Conservation (phyloP, 1,140 invertebrate genomes). For the Leptinotarsa defecta region DNA sequence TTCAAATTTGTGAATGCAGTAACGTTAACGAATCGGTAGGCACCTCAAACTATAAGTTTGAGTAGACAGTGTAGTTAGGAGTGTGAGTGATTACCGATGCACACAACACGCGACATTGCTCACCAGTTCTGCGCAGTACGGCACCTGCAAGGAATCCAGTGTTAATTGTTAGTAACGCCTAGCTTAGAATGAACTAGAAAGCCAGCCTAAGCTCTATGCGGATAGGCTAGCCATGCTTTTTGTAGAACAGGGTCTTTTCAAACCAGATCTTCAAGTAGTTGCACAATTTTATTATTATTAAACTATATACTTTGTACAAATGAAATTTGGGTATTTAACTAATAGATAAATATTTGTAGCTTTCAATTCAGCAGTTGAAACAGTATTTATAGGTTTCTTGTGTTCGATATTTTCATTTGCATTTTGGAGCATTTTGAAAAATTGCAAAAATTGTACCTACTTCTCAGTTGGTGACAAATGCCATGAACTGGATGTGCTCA, state of each 20-base stretch:
- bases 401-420: too few species aligned
- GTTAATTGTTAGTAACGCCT: slow-evolving; percentile 61
- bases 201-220: slow-evolving; percentile 45
- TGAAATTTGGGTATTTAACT: too few species aligned
- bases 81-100: slow-evolving; percentile 77
- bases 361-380: too few species aligned
- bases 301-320: too few species aligned
- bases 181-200: slow-evolving; percentile 45
- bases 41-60: slow-evolving; percentile 18
- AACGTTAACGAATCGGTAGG: slow-evolving; percentile 2
- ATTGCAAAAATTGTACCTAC: too few species aligned
- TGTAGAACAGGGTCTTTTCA: neutral
- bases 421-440: too few species aligned
- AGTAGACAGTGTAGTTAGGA: slow-evolving; percentile 56
- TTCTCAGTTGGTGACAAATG: too few species aligned
- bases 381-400: too few species aligned
- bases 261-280: slow-evolving; percentile 8
- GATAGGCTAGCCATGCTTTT: slow-evolving; percentile 44
- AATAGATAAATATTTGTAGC: too few species aligned
- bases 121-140: slow-evolving; percentile 86
- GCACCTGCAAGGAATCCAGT: slow-evolving; percentile 75
- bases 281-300: neutral
- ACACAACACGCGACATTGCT: slow-evolving; percentile 90
- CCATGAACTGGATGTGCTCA: too few species aligned
- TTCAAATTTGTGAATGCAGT: neutral